These are phyloP conservation scores for Nymphalis c-album DNA, from an alignment of 2,888 invertebrate species.

Conservation along the genomic window DNA sequence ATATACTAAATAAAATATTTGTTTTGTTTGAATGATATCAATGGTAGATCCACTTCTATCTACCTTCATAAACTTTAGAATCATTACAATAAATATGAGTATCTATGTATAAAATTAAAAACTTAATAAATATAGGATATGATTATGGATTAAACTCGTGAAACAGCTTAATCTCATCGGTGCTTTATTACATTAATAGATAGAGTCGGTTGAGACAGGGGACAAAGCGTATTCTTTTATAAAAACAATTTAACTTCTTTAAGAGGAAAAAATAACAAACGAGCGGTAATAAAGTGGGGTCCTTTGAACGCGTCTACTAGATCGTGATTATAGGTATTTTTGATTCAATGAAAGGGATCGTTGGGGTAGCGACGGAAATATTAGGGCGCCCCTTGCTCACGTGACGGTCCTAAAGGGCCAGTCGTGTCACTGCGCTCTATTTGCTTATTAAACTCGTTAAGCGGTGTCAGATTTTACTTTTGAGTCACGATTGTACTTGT, in stretches of 20 bases:
- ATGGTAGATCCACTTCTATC: neutral
- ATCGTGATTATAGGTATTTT: conserved; percentile 64
- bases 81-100: neutral
- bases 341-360: conserved; percentile 68
- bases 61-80: neutral
- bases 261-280: conserved; percentile 43
- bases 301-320: conserved; percentile 61
- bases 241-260: conserved; percentile 34
- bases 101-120: neutral
- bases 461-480: conserved; percentile 20
- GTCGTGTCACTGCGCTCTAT: conserved; percentile 35
- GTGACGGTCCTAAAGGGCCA: conserved; percentile 39
- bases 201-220: conserved; percentile 6
- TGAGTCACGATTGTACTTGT: conserved; percentile 2
- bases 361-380: conserved; percentile 68
- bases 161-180: conserved; percentile 18
- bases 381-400: conserved; percentile 48
- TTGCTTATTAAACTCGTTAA: conserved; percentile 37
- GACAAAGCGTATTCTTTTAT: conserved; percentile 19
- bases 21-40: conserved; percentile 11
- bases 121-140: neutral
- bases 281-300: conserved; percentile 46
- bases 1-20: conserved; percentile 21
- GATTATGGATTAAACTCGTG: conserved; percentile 6
- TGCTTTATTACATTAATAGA: conserved; percentile 18